Evolutionary conservation across 2,113 vertebrate genomes (phyloP), one percentile per base, ranked within the genome.

Genomic region (Cyprinodon variegatus): DNA sequence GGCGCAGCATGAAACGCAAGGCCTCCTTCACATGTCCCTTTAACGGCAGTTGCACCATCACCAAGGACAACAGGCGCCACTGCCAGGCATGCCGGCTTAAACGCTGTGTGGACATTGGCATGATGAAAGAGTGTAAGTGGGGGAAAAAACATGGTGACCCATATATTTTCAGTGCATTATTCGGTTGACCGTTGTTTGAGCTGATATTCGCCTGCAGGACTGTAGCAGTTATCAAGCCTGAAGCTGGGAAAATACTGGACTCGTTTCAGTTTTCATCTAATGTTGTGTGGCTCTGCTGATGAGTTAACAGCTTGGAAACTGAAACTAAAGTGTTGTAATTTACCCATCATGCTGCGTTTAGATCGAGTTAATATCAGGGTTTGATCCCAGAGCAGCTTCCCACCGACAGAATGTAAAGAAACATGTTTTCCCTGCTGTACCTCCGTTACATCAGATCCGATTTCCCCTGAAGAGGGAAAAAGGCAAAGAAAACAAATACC

Each of bases 111-210:
- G 96, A 97, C 93, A 98, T 99, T 2, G 98, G 98, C 82, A 99
- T 99, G 98, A 99, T 99, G 97, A 99, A 99, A 83, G 98, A 99
- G 83, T 98, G 97, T 99, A 94, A 98, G 98, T 97, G 50, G 4
- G 50, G 2, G n/a, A 20, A 50, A 82, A 84, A 77, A 75, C 78
- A 61, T 65, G 50, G 43, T 75, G 72, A 87, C 60, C 61, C 10
- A n/a, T 17, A 46, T 73, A 69, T 77, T 61, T 71, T 68, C 22
- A 70, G 2, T 6, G 17, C 50, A n/a, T 57, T 14, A 57, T 20
- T 57, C 50, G n/a, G 50, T 20, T n/a, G 17, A 14, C 17, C 17
- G 8, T 57, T 9, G 50, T n/a, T 57, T 57, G 10, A 20, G 7
- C 17, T 4, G 50, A 57, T 8, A 57, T 57, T 57, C 3, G 50